Conservation (phyloP, 2,888 invertebrate genomes). For the Athalia cordata region DNA sequence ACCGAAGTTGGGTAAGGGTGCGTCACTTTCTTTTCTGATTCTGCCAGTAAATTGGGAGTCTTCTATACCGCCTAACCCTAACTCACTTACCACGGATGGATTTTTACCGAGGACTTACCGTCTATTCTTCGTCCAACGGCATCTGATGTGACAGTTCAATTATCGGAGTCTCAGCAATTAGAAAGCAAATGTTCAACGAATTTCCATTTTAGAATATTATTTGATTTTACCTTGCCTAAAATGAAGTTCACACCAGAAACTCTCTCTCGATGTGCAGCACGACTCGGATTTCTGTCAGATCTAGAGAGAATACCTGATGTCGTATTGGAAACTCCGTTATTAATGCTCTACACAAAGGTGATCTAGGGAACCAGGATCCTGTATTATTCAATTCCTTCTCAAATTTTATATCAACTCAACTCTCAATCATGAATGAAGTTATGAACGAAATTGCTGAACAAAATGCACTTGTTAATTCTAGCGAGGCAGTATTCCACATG, state of each 20-base stretch:
- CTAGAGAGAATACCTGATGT: constrained; percentile 77
- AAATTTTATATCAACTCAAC: not conserved
- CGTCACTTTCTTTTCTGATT: too few species aligned
- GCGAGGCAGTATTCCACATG: constrained; percentile 89
- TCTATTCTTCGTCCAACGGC: not conserved
- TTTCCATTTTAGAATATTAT: too few species aligned
- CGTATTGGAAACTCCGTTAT: constrained; percentile 83
- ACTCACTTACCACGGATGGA: too few species aligned
- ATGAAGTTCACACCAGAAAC: constrained; percentile 85
- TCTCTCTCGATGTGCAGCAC: constrained; percentile 77
- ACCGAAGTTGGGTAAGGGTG: too few species aligned
- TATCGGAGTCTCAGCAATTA: too few species aligned
- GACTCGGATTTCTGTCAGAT: constrained; percentile 80
- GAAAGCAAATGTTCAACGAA: too few species aligned
- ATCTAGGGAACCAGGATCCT: constrained; percentile 26
- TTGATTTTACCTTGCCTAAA: constrained; percentile 50
- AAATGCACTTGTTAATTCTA: constrained; percentile 68
- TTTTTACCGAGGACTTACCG: too few species aligned
- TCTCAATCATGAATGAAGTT: too few species aligned
- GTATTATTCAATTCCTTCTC: constrained; percentile 41
- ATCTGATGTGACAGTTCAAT: not conserved
- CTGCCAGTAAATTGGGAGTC: too few species aligned
- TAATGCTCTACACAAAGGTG: constrained; percentile 86
- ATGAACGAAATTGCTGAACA: too few species aligned
- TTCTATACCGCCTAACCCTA: too few species aligned